A percentile compares a stretch with the other conserved stretches of the same genome.
phyloP scores from a whole-genome alignment of 2,797 vertebrate species.

The Morus bassanus region DNA sequence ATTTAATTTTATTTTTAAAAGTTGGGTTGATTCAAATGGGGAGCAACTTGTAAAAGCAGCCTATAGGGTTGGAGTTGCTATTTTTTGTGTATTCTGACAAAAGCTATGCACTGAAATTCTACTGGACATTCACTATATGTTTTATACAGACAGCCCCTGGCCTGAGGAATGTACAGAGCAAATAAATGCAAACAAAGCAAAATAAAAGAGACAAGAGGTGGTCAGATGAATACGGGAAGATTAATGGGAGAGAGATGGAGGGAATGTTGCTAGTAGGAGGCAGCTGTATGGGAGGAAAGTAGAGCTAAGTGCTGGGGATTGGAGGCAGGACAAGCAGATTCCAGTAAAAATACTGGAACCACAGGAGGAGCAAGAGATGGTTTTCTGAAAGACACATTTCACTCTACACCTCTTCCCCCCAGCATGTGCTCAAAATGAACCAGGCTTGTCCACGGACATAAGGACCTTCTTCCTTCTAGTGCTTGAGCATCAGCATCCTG shows the following conservation, averaged over 20 bases:
- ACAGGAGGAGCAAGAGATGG: background rate
- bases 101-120: background rate
- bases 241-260: background rate
- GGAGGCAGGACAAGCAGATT: background rate
- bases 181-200: background rate
- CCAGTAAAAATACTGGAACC: background rate
- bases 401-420: background rate
- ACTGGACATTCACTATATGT: background rate
- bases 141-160: background rate
- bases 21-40: background rate
- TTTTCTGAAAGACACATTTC: background rate
- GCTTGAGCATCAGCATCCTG: background rate
- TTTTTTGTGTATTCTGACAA: background rate
- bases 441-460: rapidly evolving
- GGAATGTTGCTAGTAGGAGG: background rate
- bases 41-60: background rate
- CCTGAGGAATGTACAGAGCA: background rate
- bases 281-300: background rate
- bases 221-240: background rate
- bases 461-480: background rate
- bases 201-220: background rate
- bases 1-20: background rate
- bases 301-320: background rate
- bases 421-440: background rate
- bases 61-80: background rate